Evolutionary conservation across 2,888 invertebrate genomes (phyloP), one percentile per base, ranked within the genome.

Genomic region (Tinea pellionella): DNA sequence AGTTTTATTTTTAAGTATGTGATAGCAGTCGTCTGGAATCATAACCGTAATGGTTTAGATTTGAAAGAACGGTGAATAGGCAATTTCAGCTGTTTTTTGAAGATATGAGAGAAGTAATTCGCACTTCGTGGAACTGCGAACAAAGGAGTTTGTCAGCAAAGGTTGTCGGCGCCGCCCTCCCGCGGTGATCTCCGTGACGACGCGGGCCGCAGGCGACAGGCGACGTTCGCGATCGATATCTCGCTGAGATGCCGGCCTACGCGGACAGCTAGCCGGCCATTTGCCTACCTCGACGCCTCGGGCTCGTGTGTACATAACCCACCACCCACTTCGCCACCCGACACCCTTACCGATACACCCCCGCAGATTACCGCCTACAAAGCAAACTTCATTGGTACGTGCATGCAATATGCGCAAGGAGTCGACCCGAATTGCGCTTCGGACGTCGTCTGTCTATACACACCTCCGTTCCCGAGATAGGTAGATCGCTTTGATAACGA

Each of bases 371-470:
- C 86, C 83, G 85, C 85, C 86, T 84, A 86, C 86, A 85, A 84
- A 86, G 86, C 86, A 85, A 86, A 85, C 85, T 86, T 85, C 86
- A 84, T 85, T 82, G 86, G 84, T 82, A 86, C 85, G 41, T 87
- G 86, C 79, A 86, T 86, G 85, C 86, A 85, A 86, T 87, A 84
- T 86, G 83, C 86, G 85, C 85, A 86, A 86, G 86, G 85, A 85
- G 82, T 68, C 67, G 65, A 64, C 73, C 79, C 80, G 77, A 82
- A 84, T 81, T 81, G 79, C 78, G 77, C 75, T 78, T 79, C 74
- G 69, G 43, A 59, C 59, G 59, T 59, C 41, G 42, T 41, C 41
- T 18, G 16, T 41, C 59, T 59, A 15, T 29, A 15, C 57, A n/a
- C 15, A 29, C 13, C 24, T 30, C 24, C 4, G 32, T 24, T 19